Conservation (phyloP, 1,140 invertebrate species). For the Holotrichia oblita region DNA sequence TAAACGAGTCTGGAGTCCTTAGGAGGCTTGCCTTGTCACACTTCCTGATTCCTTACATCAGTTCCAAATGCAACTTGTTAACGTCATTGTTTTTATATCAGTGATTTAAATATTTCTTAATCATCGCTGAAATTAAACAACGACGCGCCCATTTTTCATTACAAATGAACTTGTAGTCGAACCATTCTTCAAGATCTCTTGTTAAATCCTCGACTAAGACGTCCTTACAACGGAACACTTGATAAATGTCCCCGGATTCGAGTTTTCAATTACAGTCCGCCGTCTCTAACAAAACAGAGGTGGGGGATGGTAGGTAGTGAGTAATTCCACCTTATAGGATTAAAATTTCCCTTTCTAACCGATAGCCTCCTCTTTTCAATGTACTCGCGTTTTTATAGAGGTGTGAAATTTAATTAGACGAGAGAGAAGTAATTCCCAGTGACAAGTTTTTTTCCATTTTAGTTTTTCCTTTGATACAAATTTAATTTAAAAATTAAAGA, state of each 20-base stretch:
- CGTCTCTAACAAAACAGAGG: not conserved
- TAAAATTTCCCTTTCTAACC: not conserved
- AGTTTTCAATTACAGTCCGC: not conserved
- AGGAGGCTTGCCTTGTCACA: too few species aligned
- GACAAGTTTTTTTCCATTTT: too few species aligned
- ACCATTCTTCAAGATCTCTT: not conserved
- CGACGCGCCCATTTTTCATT: not conserved
- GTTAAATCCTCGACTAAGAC: not conserved
- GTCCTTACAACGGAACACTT: not conserved
- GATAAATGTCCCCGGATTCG: not conserved
- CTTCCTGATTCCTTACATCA: too few species aligned
- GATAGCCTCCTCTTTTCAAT: not conserved
- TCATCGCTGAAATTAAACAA: too few species aligned
- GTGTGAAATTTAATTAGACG: not conserved
- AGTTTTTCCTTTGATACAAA: too few species aligned
- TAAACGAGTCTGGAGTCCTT: too few species aligned
- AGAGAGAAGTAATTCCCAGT: too few species aligned
- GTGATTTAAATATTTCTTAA: too few species aligned
- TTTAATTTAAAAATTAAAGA: too few species aligned
- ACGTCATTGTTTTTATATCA: too few species aligned
- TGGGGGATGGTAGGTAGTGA: not conserved
- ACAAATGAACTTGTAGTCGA: not conserved
- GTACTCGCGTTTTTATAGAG: not conserved
- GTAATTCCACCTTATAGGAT: not conserved
- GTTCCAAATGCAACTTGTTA: too few species aligned